Conservation (phyloP, 2,888 invertebrate species). For the Amiota minor region DNA sequence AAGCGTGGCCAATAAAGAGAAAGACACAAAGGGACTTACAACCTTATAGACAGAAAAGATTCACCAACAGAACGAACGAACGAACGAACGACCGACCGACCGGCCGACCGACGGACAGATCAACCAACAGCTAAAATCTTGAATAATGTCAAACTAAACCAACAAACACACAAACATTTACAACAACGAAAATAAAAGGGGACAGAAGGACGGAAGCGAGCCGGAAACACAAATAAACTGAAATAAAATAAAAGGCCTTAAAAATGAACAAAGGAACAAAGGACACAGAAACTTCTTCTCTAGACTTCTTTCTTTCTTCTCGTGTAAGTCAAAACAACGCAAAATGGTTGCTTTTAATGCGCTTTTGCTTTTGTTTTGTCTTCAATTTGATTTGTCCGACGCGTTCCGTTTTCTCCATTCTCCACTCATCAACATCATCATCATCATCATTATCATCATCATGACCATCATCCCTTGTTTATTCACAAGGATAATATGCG, state of each 20-base stretch:
- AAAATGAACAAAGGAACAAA: neutral
- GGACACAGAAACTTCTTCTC: neutral
- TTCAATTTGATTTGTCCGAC: no score
- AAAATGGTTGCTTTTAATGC: slow-evolving; percentile 10
- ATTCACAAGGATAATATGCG: slow-evolving; percentile 32
- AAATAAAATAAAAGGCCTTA: slow-evolving; percentile 1
- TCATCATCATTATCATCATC: no score
- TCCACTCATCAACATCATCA: no score
- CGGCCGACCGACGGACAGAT: slow-evolving; percentile 6
- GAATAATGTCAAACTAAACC: slow-evolving; percentile 16
- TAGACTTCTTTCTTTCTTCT: no score
- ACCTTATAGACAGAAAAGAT: no score
- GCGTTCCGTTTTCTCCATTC: no score
- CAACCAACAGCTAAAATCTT: slow-evolving; percentile 36
- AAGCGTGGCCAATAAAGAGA: slow-evolving; percentile 67
- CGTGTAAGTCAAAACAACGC: neutral
- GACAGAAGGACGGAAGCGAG: slow-evolving; percentile 32
- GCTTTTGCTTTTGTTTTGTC: no score
- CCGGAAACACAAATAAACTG: slow-evolving; percentile 46
- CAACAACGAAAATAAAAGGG: slow-evolving; percentile 21
- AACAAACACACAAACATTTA: no score
- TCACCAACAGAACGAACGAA: no score
- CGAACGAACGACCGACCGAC: neutral
- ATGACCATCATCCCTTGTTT: slow-evolving; percentile 9
- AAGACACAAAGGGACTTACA: slow-evolving; percentile 60